phyloP scores from a whole-genome alignment of 2,888 invertebrate genomes.

The Napeogenes sylphis region DNA sequence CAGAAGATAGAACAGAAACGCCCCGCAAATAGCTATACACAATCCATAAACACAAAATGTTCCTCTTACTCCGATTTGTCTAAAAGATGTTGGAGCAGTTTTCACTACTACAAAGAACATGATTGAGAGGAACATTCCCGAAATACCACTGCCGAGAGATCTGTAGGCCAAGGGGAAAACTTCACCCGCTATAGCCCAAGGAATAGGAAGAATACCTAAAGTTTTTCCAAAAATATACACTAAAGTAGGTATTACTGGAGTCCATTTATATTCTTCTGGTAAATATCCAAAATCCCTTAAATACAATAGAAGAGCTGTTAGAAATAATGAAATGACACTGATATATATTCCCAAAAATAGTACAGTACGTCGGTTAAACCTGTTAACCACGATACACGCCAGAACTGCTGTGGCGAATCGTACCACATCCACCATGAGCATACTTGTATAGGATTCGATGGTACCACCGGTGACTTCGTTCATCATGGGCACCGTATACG shows the following conservation, averaged over 20 bases:
- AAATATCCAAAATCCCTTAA: conserved; percentile 56
- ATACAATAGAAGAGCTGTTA: conserved; percentile 66
- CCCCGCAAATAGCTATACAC: conserved; percentile 74
- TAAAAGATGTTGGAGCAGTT: conserved; percentile 77
- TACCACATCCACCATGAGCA: conserved; percentile 80
- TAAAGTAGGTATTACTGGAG: conserved; percentile 71
- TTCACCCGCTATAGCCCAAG: conserved; percentile 86
- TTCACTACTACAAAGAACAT: conserved; percentile 83
- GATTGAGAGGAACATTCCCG: conserved; percentile 79
- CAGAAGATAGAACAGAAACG: conserved; percentile 77
- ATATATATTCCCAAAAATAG: conserved; percentile 79
- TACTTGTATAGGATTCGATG: conserved; percentile 80
- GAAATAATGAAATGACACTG: conserved; percentile 75
- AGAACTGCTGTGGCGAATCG: conserved; percentile 78
- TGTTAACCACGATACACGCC: conserved; percentile 79
- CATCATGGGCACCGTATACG: conserved; percentile 82
- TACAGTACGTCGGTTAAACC: conserved; percentile 78
- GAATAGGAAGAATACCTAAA: conserved; percentile 80
- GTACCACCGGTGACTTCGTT: conserved; percentile 75
- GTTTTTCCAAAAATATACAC: conserved; percentile 77
- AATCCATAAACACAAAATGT: conserved; percentile 79
- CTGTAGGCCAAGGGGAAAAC: conserved; percentile 80
- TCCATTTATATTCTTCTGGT: conserved; percentile 57
- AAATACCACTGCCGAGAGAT: conserved; percentile 81
- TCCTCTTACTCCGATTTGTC: conserved; percentile 72